Evolutionary conservation across 2,113 vertebrate species (phyloP).

Genomic region (Vombatus ursinus): DNA sequence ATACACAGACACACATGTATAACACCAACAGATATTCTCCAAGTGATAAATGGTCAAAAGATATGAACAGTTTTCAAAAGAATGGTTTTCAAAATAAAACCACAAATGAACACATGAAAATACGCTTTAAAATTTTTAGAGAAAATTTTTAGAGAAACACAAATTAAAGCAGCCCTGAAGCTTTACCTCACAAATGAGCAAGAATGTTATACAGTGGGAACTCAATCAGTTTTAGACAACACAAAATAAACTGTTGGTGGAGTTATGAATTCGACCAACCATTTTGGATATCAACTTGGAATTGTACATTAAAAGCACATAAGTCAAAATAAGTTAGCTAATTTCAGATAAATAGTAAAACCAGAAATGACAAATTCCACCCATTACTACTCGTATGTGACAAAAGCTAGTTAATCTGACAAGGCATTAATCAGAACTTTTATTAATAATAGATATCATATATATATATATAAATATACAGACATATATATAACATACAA

Average conservation of each 20-base stretch:
- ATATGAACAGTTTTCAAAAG: not conserved
- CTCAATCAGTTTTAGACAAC: not conserved
- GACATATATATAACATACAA: not conserved
- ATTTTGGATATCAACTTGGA: not conserved
- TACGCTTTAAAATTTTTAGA: too few species aligned
- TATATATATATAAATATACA: not conserved
- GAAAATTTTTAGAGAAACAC: not conserved
- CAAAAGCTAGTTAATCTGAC: slow-evolving; percentile 26
- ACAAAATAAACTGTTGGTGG: not conserved
- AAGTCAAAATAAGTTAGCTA: too few species aligned
- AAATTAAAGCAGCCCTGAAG: not conserved
- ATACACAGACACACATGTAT: not conserved
- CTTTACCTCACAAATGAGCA: not conserved
- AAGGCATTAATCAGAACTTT: not conserved
- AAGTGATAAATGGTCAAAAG: not conserved
- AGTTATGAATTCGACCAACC: not conserved
- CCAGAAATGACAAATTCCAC: slow-evolving; percentile 13
- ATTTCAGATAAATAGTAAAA: too few species aligned
- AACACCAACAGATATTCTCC: not conserved
- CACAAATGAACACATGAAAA: too few species aligned
- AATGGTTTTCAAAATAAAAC: too few species aligned
- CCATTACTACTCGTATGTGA: not conserved
- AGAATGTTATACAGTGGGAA: not conserved
- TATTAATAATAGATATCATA: not conserved
- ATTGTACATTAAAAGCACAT: not conserved